A percentile compares a stretch with the other conserved stretches of the same genome.
phyloP scores from a whole-genome alignment of 1,140 invertebrate genomes.

The Musca vetustissima region DNA sequence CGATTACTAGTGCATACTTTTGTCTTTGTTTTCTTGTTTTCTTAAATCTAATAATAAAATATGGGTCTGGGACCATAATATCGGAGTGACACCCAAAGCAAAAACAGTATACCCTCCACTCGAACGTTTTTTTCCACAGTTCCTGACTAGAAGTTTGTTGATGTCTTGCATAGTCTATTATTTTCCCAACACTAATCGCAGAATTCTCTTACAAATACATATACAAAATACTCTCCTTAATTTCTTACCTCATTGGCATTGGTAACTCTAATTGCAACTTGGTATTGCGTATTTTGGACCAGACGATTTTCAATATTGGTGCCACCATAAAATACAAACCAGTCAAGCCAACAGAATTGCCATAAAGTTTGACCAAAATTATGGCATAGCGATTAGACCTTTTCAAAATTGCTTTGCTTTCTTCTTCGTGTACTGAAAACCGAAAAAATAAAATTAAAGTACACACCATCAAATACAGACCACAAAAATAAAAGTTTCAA shows the following conservation, averaged over 20 bases:
- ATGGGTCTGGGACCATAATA: too few relatives aligned
- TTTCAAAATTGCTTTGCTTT: constrained; percentile 19
- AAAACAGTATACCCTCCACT: too few relatives aligned
- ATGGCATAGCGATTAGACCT: constrained; percentile 37
- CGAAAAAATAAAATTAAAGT: neutral
- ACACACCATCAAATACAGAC: neutral
- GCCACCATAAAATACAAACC: constrained; percentile 45
- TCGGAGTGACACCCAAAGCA: too few relatives aligned
- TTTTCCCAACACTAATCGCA: too few relatives aligned
- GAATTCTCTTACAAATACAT: too few relatives aligned
- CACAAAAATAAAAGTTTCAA: constrained; percentile 1
- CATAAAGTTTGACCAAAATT: constrained; percentile 37
- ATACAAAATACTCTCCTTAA: too few relatives aligned
- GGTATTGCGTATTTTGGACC: constrained; percentile 27
- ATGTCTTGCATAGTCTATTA: too few relatives aligned
- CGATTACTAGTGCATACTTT: too few relatives aligned
- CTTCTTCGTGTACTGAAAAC: constrained; percentile 20
- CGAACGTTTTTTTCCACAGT: too few relatives aligned
- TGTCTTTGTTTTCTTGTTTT: too few relatives aligned
- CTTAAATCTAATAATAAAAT: too few relatives aligned
- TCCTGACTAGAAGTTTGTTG: too few relatives aligned
- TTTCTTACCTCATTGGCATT: constrained; percentile 48
- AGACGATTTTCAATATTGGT: constrained; percentile 38
- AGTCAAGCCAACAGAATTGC: constrained; percentile 38
- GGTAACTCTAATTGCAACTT: constrained; percentile 36